Evolutionary conservation across 1,140 invertebrate genomes (phyloP), one percentile per base, ranked within the genome.

Genomic region (Parapsyche elsis): DNA sequence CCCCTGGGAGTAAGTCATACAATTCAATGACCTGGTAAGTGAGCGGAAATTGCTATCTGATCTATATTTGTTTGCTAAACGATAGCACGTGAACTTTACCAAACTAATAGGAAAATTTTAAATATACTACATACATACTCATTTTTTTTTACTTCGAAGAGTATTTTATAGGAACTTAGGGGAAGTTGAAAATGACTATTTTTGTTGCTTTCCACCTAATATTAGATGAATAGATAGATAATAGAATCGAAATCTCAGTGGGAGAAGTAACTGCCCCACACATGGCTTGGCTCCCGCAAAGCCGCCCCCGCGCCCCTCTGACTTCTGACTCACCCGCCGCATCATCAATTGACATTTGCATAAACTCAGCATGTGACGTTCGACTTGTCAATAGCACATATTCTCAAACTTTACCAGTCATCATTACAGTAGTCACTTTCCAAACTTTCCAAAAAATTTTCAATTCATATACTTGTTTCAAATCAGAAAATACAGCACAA

Each of bases 291-390:
- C 23, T 12, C 57, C 57, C 16, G 57, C 57, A 16, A 61, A 7
- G 57, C n/a, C 57, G 57, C 30, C 30, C 30, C 30, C 30, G 30
- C 30, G 30, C 30, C 30, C 30, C 30, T 12, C 16, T 12, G 49
- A 12, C 49, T 53, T 5, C 64, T 67, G 64, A 67, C 64, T 67
- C 64, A 53, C 12, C 10, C 5, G 64, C 21, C 21, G 9, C 23
- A 67, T 67, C 64, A 67, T 67, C 64, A 67, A 67, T 67, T 67
- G 64, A 67, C 24, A 67, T 67, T 67, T 67, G 64, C 64, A 67
- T 67, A 67, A 67, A 67, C 21, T 67, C 64, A 0, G 23, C 24
- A 24, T 23, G 14, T 26, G 64, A 26, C 59, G 59, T 21, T 61
- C 23, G 64, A 24, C 64, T 26, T 12, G 23, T 12, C 24, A n/a